Evolutionary conservation across 2,888 invertebrate genomes (phyloP).

Genomic region (Allacma fusca): DNA sequence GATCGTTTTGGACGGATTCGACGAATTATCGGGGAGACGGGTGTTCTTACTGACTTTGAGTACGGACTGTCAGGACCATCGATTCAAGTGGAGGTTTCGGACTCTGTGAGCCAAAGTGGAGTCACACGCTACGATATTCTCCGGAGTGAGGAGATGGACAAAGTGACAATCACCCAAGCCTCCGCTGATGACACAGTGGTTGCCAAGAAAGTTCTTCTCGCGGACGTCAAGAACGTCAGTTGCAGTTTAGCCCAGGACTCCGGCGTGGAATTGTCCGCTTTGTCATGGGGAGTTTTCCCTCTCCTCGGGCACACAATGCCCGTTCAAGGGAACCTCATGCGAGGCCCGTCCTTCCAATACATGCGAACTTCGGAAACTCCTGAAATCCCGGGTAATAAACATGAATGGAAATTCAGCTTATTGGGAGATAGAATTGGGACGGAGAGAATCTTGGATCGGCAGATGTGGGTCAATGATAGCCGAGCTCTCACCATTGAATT

Average conservation of each 20-base stretch:
- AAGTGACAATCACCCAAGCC: constrained; percentile 56
- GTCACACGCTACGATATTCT: constrained; percentile 56
- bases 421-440: constrained; percentile 58
- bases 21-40: constrained; percentile 64
- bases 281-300: constrained; percentile 61
- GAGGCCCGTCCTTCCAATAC: constrained; percentile 58
- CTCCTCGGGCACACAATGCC: constrained; percentile 56
- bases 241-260: constrained; percentile 57
- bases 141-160: constrained; percentile 57
- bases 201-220: constrained; percentile 51
- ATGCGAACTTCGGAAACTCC: constrained; percentile 51
- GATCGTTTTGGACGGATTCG: constrained; percentile 71
- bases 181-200: constrained; percentile 52
- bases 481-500: constrained; percentile 90
- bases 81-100: constrained; percentile 57
- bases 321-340: constrained; percentile 59
- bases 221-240: constrained; percentile 59
- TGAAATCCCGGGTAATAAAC: constrained; percentile 54
- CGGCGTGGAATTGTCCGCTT: constrained; percentile 54
- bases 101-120: constrained; percentile 55
- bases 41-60: constrained; percentile 58
- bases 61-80: constrained; percentile 55
- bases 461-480: constrained; percentile 82
- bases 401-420: constrained; percentile 60
- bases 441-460: constrained; percentile 60